Evolutionary conservation across 2,797 vertebrate genomes (phyloP), one percentile per base, ranked within the genome.

Genomic region (Aratinga solstitialis): DNA sequence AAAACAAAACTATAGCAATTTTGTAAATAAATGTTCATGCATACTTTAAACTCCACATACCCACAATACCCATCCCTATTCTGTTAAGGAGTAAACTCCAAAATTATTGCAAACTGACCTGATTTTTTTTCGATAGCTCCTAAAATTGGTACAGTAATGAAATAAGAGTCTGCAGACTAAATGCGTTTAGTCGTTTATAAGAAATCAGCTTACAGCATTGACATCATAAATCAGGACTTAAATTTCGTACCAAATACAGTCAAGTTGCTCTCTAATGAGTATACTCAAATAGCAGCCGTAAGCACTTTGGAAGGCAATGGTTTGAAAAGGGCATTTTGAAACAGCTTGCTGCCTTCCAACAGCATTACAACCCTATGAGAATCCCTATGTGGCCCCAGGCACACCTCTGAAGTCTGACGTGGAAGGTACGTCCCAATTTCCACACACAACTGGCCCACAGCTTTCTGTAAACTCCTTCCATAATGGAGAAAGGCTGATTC

Each of bases 241-340:
- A 87, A 67, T 54, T 69, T 85, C 34, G 32, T 78, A 76, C 73
- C 62, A 90, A 83, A 83, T 36, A 71, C 65, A 91, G 85, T 45
- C 79, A 77, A 56, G 66, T 51, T 45, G 12, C 17, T 59, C 56
- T 79, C 76, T 75, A 51, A 88, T 11, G 32, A 72, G 56, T 74
- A 56, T 11, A 43, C 10, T 54, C 22, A 9, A 21, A 30, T 1
- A 58, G 53, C 48, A 78, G 58, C 62, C 0, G 0, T 10, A 48
- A 65, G 53, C 34, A 34, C 15, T 42, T 30, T 40, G 63, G 47
- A 62, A 83, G 65, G n/a, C 50, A 53, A 58, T 3, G 24, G 42
- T 34, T 83, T 62, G 56, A 13, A 77, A 88, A 84, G 19, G 34
- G 51, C 53, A 22, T 68, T 94, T 56, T 71, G 23, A 42, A 93